Evolutionary conservation across 64 coral and sea anemone species (phyloP), one percentile per base, ranked within the genome.

Genomic region (Actinia tenebrosa): DNA sequence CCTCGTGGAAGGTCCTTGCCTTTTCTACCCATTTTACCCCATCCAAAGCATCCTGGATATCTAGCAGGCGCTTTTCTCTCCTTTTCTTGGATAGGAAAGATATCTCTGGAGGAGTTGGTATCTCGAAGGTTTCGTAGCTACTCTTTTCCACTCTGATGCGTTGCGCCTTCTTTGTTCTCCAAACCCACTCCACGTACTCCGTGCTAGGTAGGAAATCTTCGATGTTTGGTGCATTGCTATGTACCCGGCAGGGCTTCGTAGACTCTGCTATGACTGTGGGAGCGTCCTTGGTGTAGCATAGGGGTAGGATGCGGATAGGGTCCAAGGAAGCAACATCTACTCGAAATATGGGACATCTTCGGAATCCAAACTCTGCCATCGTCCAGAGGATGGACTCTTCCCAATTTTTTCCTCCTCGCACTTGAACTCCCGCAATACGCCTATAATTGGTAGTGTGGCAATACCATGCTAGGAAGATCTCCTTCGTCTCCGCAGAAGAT

Each of bases 231-330:
- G 42, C 78, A 6, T 80, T n/a, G 1, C 23, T 16, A 52, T 80
- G 78, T 27, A 80, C 42, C 20, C 78, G 1, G 5, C 3, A 42
- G 20, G 78, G 78, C 47, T 16, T 44, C 11, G 37, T 44, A 52
- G 42, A 45, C 42, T 44, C 78, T 44, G 78, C 78, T n/a, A 80
- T 0, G 5, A 80, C 47, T n/a, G 78, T 80, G 20, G 42, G 42
- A 16, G 10, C 78, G 6, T 80, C 25, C 22, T 80, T 80, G 19
- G 78, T 80, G 78, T 80, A 80, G 78, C 78, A 80, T 4, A 80
- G 78, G 17, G 78, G 78, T 13, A 20, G 10, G 23, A 78, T 30
- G 10, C 20, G 13, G 10, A 78, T 44, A 44, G 23, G 23, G 10
- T 9, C 9, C 64, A 25, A 10, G 72, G 72, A 78, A 78, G 20